Conservation (phyloP, 2,888 invertebrate genomes). For the Nephrotoma flavescens region DNA sequence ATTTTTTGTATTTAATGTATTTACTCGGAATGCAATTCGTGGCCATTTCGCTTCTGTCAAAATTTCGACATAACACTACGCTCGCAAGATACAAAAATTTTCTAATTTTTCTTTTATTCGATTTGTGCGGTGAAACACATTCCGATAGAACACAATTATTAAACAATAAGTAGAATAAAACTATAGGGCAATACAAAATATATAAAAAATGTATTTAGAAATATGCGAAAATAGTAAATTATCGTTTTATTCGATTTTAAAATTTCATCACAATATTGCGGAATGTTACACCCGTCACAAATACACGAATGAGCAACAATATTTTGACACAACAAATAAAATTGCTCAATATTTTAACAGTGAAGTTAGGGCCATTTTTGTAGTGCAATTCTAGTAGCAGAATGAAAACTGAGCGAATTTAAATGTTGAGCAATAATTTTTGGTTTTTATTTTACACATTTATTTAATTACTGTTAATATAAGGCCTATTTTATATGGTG, state of each 20-base stretch:
- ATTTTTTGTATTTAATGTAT: neutral
- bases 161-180: neutral
- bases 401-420: too few species aligned
- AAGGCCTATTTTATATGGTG: too few species aligned
- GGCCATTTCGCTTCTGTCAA: constrained; percentile 4
- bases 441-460: too few species aligned
- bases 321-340: neutral
- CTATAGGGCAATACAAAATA: neutral
- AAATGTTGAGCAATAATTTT: too few species aligned
- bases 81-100: neutral
- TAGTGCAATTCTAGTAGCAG: neutral
- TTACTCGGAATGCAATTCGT: neutral
- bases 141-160: neutral
- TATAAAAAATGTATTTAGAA: neutral
- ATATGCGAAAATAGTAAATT: neutral
- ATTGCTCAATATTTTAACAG: neutral
- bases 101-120: neutral
- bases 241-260: neutral
- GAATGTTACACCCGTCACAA: constrained; percentile 2
- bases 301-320: neutral
- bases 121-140: neutral
- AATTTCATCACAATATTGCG: constrained; percentile 4
- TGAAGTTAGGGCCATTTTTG: neutral
- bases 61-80: neutral
- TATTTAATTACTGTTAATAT: too few species aligned